Percentiles rank a stretch among this genome's conserved stretches.
phyloP scores from a whole-genome alignment of 2,113 vertebrate species.

The Clarias magur region DNA sequence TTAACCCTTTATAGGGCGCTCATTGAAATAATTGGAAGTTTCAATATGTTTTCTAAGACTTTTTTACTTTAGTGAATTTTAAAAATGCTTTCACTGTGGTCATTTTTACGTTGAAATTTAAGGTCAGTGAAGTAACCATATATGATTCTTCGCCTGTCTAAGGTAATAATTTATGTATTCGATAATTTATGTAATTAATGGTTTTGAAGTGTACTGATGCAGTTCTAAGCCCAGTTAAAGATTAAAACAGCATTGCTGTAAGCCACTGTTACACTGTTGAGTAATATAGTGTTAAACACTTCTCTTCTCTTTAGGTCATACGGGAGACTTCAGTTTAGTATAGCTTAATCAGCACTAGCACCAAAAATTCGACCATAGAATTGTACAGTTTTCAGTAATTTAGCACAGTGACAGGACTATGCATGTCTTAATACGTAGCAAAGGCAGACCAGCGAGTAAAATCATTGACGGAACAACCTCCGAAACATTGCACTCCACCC shows the following conservation, averaged over 20 bases:
- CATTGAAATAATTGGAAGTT: too few species aligned
- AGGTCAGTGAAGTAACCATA: too few species aligned
- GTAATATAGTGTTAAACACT: background rate
- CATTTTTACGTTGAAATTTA: too few species aligned
- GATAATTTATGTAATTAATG: too few species aligned
- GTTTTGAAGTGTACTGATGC: too few species aligned
- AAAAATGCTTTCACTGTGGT: too few species aligned
- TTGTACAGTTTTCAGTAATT: background rate
- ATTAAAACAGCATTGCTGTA: background rate
- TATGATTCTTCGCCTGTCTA: too few species aligned
- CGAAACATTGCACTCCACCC: conserved; percentile 52
- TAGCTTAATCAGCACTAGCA: background rate
- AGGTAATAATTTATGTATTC: too few species aligned
- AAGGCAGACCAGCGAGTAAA: conserved; percentile 57
- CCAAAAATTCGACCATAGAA: background rate
- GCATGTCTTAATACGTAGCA: too few species aligned
- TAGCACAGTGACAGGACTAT: background rate
- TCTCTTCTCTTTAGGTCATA: background rate
- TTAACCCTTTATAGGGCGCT: background rate
- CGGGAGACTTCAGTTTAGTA: background rate
- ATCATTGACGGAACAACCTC: conserved; percentile 33
- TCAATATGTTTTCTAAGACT: too few species aligned
- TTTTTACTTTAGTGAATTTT: too few species aligned
- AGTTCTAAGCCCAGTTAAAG: too few species aligned
- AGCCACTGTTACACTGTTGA: background rate